These are phyloP conservation scores for Drosophila melanogaster DNA, from an alignment of 1,140 invertebrate genomes.

Conservation along the genomic window DNA sequence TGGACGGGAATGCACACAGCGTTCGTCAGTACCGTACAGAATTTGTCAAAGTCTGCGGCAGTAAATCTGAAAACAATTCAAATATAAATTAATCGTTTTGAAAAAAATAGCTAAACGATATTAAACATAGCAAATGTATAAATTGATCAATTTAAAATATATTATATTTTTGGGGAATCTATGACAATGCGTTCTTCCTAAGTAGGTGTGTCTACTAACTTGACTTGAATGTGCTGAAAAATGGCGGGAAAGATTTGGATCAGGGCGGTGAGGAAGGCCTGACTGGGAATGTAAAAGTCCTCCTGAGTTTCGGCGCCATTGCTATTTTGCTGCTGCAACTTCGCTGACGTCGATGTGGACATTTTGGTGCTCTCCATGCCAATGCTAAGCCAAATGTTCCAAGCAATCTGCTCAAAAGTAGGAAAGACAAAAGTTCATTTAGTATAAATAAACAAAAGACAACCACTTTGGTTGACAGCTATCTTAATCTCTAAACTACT, in stretches of 20 bases:
- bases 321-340: slow-evolving; percentile 40
- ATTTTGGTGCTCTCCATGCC: slow-evolving; percentile 91
- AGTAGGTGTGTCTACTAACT: slow-evolving; percentile 84
- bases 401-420: slow-evolving; percentile 86
- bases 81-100: not conserved
- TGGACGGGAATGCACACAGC: slow-evolving; percentile 92
- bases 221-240: slow-evolving; percentile 94
- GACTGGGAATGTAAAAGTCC: slow-evolving; percentile 93
- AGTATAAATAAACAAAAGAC: not conserved
- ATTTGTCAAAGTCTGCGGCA: slow-evolving; percentile 90
- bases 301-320: slow-evolving; percentile 70
- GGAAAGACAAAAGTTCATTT: not conserved
- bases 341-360: slow-evolving; percentile 85
- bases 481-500: slow-evolving; percentile 8
- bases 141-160: too few relatives aligned
- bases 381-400: slow-evolving; percentile 94
- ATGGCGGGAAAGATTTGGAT: slow-evolving; percentile 97
- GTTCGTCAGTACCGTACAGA: slow-evolving; percentile 92
- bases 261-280: slow-evolving; percentile 95
- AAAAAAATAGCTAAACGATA: too few relatives aligned
- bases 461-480: not conserved
- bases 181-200: slow-evolving; percentile 42
- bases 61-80: slow-evolving; percentile 86
- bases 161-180: not conserved
- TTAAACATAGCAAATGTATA: too few relatives aligned